Evolutionary conservation across 2,888 invertebrate species (phyloP), one percentile per base, ranked within the genome.

Genomic region (Netelia inedita): DNA sequence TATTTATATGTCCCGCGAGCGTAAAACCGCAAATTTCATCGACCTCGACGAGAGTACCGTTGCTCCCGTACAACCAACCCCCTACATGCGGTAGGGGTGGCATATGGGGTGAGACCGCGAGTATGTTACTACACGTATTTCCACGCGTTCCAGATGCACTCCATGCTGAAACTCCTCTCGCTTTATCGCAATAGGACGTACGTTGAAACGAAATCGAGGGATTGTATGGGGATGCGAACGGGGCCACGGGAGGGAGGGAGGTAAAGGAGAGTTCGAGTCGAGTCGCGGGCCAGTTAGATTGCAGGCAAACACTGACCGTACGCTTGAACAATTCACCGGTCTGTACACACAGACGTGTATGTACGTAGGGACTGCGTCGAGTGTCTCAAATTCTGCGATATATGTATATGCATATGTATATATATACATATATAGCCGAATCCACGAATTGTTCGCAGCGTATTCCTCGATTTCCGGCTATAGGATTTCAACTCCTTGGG

Each of bases 241-340:
- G 35, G 8, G 35, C 6, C 6, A n/a, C n/a, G n/a, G n/a, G 35
- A 35, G 35, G 6, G 35, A 6, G 35, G 46, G 46, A 0, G 8
- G 19, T 14, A 9, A 3, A 46, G 43, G 57, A 14, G 5, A 28
- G 46, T 19, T 35, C 55, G 68, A 71, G 63, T 55, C 28, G 72
- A 72, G 57, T 65, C 35, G 61, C 41, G 65, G 61, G 79, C 72
- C 65, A 72, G 79, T 79, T 65, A 72, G 79, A 79, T 72, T 65
- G 55, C 79, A 57, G 55, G 65, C 79, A 65, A 79, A 72, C 72
- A 79, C 57, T 55, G 72, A 41, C 63, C 79, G 63, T 43, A 14
- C 19, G 50, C 35, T 66, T 66, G 46, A 59, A 79, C 66, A 19
- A 79, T 79, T 73, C 57, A 66, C 66, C 66, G 14, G 9, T 57